A percentile compares a stretch with the other conserved stretches of the same genome.
Conservation (phyloP, 2,888 invertebrate species). For the Pristionchus entomophagus region DNA sequence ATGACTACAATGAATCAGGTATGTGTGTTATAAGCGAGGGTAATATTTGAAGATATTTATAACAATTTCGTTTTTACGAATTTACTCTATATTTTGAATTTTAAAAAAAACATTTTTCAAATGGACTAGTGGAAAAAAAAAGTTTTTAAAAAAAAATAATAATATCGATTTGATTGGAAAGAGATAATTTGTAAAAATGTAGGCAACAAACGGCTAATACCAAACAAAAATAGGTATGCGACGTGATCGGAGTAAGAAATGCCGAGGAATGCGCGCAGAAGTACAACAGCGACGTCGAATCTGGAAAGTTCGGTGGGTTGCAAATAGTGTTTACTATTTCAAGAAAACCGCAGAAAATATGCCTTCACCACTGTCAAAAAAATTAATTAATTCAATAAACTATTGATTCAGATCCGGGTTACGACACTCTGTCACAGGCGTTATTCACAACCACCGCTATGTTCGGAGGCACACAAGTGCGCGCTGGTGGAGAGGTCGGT, state of each 20-base stretch:
- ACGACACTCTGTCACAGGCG: neutral
- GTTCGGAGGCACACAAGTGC: neutral
- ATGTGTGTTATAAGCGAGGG: neutral
- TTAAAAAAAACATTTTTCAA: no score
- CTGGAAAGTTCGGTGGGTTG: neutral
- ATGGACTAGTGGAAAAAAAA: no score
- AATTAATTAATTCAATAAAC: neutral
- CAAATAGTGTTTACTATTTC: no score
- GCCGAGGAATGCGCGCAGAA: neutral
- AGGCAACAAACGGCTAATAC: no score
- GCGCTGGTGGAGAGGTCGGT: neutral
- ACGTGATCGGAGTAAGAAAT: neutral
- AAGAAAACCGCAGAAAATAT: no score
- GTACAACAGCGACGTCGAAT: neutral
- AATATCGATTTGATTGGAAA: no score
- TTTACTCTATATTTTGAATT: neutral
- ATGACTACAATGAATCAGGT: neutral
- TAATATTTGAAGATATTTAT: no score
- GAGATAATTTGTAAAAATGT: no score
- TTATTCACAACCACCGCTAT: neutral
- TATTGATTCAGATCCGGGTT: neutral
- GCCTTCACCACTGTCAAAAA: no score
- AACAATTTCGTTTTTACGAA: no score
- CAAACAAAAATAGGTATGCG: no score
- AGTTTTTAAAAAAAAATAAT: no score